Evolutionary conservation across 2,888 invertebrate genomes (phyloP), one percentile per base, ranked within the genome.

Genomic region (Sarcophaga caerulescens): DNA sequence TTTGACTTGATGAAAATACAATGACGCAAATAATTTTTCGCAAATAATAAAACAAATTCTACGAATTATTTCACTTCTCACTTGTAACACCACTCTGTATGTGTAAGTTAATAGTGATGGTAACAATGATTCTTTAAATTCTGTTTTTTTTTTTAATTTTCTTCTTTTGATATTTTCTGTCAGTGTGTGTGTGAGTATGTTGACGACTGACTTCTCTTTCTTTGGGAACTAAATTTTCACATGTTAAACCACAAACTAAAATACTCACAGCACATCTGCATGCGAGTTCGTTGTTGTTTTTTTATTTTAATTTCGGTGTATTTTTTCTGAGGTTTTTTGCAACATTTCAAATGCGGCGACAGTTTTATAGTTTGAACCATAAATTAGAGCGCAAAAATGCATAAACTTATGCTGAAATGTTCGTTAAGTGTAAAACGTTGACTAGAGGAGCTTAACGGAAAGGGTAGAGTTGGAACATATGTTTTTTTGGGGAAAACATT

Each of bases 1-100:
- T 85, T 76, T 85, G 76, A 74, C 84, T 85, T 90, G 89, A 89
- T 90, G 90, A 90, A 89, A 90, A 88, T 88, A 89, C 89, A 88
- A 89, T 91, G 90, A 90, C 89, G 90, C 90, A 89, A 89, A 90
- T 91, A 89, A 90, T 90, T 91, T 88, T 88, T 89, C 6, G 21
- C 65, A 85, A 88, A 86, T 90, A 88, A 87, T 90, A 88, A 85
- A 88, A 89, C 52, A 73, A 76, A 79, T 74, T 12, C n/a, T 47
- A 35, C 35, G 35, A 35, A 35, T 35, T 35, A 35, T 35, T 35
- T 35, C 35, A 35, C 60, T 74, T 23, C 45, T 52, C 23, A 68
- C 44, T 63, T 66, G 57, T 25, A 68, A 21, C 25, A 19, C 82
- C 83, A 88, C 89, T 21, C 3, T 57, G 10, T 35, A 6, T 60